Evolutionary conservation across 1,140 invertebrate species (phyloP).

Genomic region (Diorhabda elongata): DNA sequence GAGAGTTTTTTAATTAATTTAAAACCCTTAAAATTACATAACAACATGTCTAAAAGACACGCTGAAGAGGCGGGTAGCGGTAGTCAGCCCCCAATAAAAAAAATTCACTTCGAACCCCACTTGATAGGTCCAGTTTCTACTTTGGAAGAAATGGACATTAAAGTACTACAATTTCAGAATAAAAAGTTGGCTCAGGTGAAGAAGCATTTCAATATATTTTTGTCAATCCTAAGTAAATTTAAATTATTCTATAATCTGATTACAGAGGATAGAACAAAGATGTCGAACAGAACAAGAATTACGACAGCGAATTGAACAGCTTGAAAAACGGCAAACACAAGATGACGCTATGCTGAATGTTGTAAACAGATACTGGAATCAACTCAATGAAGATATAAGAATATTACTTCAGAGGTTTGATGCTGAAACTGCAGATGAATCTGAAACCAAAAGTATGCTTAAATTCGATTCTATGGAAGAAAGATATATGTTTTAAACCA

Average conservation of each 20-base stretch:
- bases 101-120: conserved; percentile 91
- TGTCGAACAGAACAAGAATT: conserved; percentile 86
- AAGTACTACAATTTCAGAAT: conserved; percentile 95
- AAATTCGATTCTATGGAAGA: neutral
- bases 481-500: neutral
- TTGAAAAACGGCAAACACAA: conserved; percentile 94
- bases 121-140: conserved; percentile 89
- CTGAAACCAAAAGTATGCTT: conserved; percentile 83
- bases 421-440: conserved; percentile 94
- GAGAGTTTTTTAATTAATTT: too few species aligned
- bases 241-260: neutral
- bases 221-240: neutral
- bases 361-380: conserved; percentile 98
- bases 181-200: conserved; percentile 88
- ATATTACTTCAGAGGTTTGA: conserved; percentile 93
- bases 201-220: neutral
- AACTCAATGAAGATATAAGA: conserved; percentile 94
- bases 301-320: conserved; percentile 87
- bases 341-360: conserved; percentile 97
- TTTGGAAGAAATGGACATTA: conserved; percentile 95
- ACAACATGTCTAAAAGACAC: conserved; percentile 43
- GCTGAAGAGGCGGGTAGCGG: conserved; percentile 42
- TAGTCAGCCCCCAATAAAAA: conserved; percentile 76
- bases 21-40: too few species aligned
- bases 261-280: conserved; percentile 80